These are phyloP conservation scores for Notoglanidium macrostoma DNA, from an alignment of 2,797 vertebrate genomes.

Conservation along the genomic window DNA sequence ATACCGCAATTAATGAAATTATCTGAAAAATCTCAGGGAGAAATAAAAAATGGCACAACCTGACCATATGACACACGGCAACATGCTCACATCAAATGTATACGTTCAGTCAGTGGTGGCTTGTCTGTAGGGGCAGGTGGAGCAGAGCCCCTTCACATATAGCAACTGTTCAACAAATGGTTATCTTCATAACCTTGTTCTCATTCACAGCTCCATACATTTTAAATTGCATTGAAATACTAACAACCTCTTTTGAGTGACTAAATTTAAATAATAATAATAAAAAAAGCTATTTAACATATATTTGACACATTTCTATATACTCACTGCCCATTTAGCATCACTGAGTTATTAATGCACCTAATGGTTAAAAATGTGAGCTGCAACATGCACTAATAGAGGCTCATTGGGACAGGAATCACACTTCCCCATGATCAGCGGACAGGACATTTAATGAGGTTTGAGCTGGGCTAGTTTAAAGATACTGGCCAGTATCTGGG, in stretches of 20 bases:
- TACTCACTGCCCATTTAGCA: background rate
- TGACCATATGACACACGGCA: background rate
- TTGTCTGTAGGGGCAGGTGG: background rate
- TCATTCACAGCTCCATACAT: background rate
- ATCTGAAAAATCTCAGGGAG: background rate
- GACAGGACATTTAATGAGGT: background rate
- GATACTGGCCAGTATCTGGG: too few species aligned
- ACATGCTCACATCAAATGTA: background rate
- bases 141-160: slow-evolving; percentile 2
- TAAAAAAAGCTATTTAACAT: background rate
- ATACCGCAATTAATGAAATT: background rate
- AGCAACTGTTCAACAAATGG: background rate
- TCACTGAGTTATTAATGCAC: background rate
- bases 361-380: background rate
- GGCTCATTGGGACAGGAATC: background rate
- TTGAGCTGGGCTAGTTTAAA: background rate
- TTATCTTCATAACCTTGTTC: background rate
- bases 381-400: background rate
- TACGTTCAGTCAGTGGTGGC: background rate
- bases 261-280: background rate
- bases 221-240: background rate
- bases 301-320: background rate
- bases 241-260: background rate
- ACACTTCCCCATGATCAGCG: background rate
- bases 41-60: background rate